Conservation (phyloP, 2,797 vertebrate genomes). For the Argentina silus region DNA sequence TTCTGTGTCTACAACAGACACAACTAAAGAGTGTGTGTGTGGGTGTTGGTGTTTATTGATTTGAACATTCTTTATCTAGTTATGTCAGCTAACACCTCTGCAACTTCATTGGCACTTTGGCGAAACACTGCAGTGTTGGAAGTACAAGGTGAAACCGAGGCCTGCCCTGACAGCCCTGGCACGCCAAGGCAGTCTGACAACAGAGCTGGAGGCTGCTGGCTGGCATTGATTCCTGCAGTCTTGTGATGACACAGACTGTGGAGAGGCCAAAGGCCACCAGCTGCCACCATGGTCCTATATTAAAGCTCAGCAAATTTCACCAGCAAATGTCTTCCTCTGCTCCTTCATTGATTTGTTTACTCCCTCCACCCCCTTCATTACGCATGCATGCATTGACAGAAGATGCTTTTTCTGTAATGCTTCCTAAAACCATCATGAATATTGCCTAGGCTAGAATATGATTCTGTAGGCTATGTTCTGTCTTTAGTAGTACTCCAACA, state of each 20-base stretch:
- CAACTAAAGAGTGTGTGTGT: not conserved
- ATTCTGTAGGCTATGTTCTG: too few species aligned
- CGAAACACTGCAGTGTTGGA: not conserved
- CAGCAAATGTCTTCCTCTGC: not conserved
- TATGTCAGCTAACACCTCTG: too few species aligned
- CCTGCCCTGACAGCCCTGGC: not conserved
- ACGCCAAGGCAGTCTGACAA: not conserved
- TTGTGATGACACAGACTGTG: not conserved
- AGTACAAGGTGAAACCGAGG: too few species aligned
- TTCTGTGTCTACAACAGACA: not conserved
- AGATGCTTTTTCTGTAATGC: too few species aligned
- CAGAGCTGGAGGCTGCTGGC: not conserved
- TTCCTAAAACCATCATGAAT: too few species aligned
- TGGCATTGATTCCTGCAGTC: not conserved
- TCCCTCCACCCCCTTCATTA: not conserved
- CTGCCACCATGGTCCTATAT: conserved; percentile 12
- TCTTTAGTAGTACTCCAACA: too few species aligned
- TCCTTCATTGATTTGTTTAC: not conserved
- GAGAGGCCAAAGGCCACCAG: conserved; percentile 28
- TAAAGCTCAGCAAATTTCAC: too few species aligned
- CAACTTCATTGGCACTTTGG: too few species aligned
- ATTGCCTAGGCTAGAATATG: too few species aligned
- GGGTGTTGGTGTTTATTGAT: not conserved
- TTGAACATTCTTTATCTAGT: too few species aligned
- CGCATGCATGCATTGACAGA: too few species aligned